A percentile compares a stretch with the other conserved stretches of the same genome.
Evolutionary conservation across 2,888 invertebrate genomes (phyloP).

Genomic region (Pollenia labialis): DNA sequence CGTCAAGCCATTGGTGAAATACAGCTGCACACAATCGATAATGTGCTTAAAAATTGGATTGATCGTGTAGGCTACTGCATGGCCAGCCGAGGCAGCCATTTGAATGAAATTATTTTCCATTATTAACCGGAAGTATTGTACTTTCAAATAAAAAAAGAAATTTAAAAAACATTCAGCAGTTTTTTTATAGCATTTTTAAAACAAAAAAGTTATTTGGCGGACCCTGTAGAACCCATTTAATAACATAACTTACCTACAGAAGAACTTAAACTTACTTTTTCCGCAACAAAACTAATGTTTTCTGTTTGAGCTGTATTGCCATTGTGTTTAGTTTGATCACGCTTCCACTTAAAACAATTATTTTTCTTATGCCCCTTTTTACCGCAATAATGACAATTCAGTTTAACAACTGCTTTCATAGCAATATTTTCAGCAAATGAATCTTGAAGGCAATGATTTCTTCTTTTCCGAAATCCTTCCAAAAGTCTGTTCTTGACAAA

Average conservation of each 20-base stretch:
- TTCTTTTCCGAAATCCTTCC: neutral
- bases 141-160: too few species aligned
- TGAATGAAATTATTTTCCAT: too few species aligned
- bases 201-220: too few species aligned
- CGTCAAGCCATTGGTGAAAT: too few species aligned
- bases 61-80: too few species aligned
- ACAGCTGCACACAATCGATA: too few species aligned
- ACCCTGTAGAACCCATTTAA: neutral
- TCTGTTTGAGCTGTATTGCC: neutral
- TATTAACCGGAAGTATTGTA: too few species aligned
- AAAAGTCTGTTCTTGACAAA: neutral
- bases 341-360: neutral
- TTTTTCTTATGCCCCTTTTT: neutral
- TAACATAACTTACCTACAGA: neutral
- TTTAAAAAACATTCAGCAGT: too few species aligned
- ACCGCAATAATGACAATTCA: neutral
- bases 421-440: neutral
- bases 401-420: neutral
- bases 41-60: too few species aligned
- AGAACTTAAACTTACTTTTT: neutral
- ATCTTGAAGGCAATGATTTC: too few species aligned
- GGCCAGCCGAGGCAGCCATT: too few species aligned
- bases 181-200: too few species aligned
- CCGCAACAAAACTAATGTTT: neutral
- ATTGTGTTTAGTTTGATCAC: constrained; percentile 1